These are phyloP conservation scores for Salvelinus fontinalis DNA, from an alignment of 2,113 vertebrate species.

Conservation along the genomic window DNA sequence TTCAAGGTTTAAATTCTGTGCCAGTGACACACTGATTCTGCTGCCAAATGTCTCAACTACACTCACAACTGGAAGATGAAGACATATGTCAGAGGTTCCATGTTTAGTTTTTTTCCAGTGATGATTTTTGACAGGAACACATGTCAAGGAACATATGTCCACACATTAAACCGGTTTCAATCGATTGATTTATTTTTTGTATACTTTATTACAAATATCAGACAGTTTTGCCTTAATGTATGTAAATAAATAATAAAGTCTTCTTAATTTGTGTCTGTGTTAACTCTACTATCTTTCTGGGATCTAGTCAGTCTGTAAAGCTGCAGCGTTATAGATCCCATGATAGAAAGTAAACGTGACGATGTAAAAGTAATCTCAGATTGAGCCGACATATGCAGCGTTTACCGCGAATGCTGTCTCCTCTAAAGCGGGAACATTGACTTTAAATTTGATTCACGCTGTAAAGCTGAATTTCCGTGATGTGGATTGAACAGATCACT, in stretches of 20 bases:
- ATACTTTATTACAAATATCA: conserved; percentile 8
- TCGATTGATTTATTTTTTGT: neutral
- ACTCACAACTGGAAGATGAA: neutral
- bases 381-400: too few species aligned
- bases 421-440: too few species aligned
- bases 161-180: neutral
- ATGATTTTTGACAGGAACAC: neutral
- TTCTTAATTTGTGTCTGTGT: neutral
- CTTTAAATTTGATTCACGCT: too few species aligned
- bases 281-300: neutral
- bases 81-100: conserved; percentile 24
- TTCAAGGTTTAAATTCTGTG: neutral
- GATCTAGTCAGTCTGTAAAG: neutral
- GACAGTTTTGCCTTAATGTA: neutral
- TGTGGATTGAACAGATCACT: too few species aligned
- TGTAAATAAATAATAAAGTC: conserved; percentile 11
- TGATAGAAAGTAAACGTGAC: too few species aligned
- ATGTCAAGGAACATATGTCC: neutral
- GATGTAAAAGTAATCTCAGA: too few species aligned
- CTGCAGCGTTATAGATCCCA: too few species aligned
- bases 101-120: conserved; percentile 1
- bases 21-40: neutral
- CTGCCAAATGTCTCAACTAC: conserved; percentile 46
- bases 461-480: too few species aligned
- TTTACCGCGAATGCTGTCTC: too few species aligned